Base-by-base conservation (phyloP, 2,797 vertebrate genomes). In the Potorous gilbertii region DNA sequence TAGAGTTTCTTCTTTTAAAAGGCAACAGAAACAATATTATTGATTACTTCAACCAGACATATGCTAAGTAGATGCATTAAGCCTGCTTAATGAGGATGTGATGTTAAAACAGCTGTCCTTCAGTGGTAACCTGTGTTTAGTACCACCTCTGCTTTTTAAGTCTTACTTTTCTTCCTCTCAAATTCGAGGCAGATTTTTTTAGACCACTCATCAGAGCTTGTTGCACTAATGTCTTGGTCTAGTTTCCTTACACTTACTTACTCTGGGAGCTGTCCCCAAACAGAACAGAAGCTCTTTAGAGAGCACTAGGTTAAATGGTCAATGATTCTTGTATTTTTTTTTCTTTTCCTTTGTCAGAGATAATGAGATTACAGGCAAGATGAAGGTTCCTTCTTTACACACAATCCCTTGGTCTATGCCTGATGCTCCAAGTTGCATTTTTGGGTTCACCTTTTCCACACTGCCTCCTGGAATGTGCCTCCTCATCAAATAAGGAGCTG, bases 51-150 rank as follows among this genome's bases (percentile, higher is more conserved):
- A 97, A 98, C 98, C 96, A 98, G 98, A 97, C 98, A 97, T 96
- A 98, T 98, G 97, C 97, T 98, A 98, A 98, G 95, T 97, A 98
- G 98, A 98, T 98, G 98, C 98, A 98, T 98, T 98, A 98, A 98
- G 98, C 98, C 97, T 97, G 98, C 98, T 98, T 98, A 98, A 97
- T 97, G 95, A 96, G 56, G 55, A 27, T 12, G 18, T 89, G 14
- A 92, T 95, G 91, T 96, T 93, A 93, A 95, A 97, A 92, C 90
- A 95, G 87, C 93, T 97, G 90, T 91, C 81, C 55, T 91, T 52
- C 56, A 91, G 55, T 29, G 54, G 50, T 91, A 94, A 91, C 92
- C 66, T 96, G 94, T 89, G 94, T 94, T 96, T 54, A 95, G 89
- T 56, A 91, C 89, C 12, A 92, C 55, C 92, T 40, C 52, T 90